Conservation (phyloP, 2,113 vertebrate genomes). For the Monarcha castaneiventris region DNA sequence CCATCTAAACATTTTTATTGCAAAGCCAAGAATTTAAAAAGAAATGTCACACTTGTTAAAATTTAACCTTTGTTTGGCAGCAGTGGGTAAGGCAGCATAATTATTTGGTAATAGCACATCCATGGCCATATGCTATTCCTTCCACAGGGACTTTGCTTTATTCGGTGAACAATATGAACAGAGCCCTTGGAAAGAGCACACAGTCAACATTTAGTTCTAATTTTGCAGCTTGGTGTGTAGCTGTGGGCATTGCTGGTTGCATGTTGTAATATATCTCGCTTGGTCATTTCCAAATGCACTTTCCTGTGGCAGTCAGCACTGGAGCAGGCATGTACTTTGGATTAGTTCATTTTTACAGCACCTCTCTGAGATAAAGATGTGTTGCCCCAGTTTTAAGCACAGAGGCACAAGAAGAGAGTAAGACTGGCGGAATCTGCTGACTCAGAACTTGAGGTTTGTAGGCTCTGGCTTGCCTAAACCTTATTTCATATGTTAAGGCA, state of each 20-base stretch:
- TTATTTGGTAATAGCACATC: background rate
- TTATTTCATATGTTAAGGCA: background rate
- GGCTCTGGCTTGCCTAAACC: background rate
- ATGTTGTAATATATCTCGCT: background rate
- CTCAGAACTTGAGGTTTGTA: background rate
- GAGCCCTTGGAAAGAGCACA: background rate
- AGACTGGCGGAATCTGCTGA: background rate
- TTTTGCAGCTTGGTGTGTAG: background rate
- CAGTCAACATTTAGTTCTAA: background rate
- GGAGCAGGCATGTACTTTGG: background rate
- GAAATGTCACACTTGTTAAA: slow-evolving; percentile 22
- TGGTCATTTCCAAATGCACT: background rate
- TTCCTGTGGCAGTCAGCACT: background rate
- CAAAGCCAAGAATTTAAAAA: background rate
- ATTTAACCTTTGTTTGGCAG: slow-evolving; percentile 47
- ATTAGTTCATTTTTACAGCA: background rate
- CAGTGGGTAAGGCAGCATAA: background rate
- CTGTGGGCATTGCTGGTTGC: background rate
- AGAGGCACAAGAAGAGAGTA: background rate
- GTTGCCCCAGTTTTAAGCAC: background rate
- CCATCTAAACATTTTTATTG: background rate
- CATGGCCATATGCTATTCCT: background rate
- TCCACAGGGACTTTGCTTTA: background rate
- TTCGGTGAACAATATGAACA: background rate
- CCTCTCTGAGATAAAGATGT: background rate